Conservation (phyloP, 2,797 vertebrate genomes). For the Naso thynnoides region DNA sequence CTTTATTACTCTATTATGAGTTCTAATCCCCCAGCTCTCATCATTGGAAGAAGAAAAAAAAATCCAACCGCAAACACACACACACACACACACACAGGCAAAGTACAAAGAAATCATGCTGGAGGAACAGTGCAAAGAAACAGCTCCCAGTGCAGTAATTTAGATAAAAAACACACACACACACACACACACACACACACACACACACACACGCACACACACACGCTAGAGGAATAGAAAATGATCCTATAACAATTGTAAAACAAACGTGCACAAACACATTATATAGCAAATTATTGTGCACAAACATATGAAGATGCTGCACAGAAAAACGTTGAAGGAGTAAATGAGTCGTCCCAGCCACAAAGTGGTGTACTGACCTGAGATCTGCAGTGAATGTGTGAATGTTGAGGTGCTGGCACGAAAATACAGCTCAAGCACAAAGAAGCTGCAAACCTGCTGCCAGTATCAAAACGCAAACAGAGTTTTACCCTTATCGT, state of each 20-base stretch:
- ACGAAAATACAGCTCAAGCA: background rate
- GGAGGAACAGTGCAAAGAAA: constrained; percentile 18
- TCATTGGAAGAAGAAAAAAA: constrained; percentile 36
- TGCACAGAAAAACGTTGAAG: background rate
- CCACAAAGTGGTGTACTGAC: background rate
- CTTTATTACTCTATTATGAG: constrained; percentile 70
- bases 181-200: background rate
- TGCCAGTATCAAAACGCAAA: too few relatives aligned
- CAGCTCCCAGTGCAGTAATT: constrained; percentile 37
- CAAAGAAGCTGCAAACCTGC: too few relatives aligned
- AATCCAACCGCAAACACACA: constrained; percentile 49
- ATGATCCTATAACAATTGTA: constrained; percentile 1
- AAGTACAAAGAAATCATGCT: constrained; percentile 23
- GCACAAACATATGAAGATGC: background rate
- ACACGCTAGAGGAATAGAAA: background rate
- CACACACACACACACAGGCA: constrained; percentile 17
- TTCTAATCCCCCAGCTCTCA: constrained; percentile 52
- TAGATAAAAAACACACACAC: constrained; percentile 16
- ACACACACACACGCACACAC: constrained; percentile 1
- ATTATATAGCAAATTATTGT: background rate
- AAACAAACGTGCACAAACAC: background rate
- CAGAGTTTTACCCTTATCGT: too few relatives aligned
- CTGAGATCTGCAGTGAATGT: background rate
- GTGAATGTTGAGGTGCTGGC: background rate
- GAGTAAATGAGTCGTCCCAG: background rate